Base-by-base conservation (phyloP, 2,797 vertebrate species). In the Microctenopoma lineatum region DNA sequence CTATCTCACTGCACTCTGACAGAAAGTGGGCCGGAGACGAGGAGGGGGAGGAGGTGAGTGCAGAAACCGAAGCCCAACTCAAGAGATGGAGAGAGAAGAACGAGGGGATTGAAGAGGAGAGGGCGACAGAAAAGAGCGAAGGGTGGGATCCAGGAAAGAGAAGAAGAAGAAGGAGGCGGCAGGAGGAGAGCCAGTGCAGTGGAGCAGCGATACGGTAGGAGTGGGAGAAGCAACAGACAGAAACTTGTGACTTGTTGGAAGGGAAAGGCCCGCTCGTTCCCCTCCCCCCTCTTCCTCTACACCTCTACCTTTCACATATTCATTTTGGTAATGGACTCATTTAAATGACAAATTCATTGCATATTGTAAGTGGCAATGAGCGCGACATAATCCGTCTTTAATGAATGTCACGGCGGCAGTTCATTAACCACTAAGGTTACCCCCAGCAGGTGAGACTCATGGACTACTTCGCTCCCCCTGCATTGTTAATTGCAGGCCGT, bases 341-440 rank as follows among this genome's bases (percentile, higher is more conserved):
- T 90, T 83, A 81, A 88, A 87, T 85, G 87, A 91, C 84, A 86
- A 79, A 92, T 88, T 85, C 66, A 68, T 61, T 44, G 57, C 87
- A 77, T 87, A 89, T 83, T 83, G 77, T 83, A 85, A 88, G 89
- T 77, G 86, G 74, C 84, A 87, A 87, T 81, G 80, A 92, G 90
- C 61, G 14, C 39, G 60, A 79, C 84, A 75, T 91, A 89, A 91
- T 91, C 89, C 79, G 59, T 79, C 84, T 86, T 88, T 92, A 90
- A 93, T 93, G 88, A 92, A 92, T 87, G 86, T 90, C 89, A 86
- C 48, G 59, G 80, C 44, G 21, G 84, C 86, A 89, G 78, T 90
- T 93, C 89, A 92, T 93, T 93, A 93, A 88, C 85, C 78, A 41
- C 58, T 73, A 65, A 90, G 85, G 88, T 87, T 85, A 79, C 75